Percentiles rank a stretch among this genome's conserved stretches.
Conservation (phyloP, 2,888 invertebrate genomes). For the Spisula solida region DNA sequence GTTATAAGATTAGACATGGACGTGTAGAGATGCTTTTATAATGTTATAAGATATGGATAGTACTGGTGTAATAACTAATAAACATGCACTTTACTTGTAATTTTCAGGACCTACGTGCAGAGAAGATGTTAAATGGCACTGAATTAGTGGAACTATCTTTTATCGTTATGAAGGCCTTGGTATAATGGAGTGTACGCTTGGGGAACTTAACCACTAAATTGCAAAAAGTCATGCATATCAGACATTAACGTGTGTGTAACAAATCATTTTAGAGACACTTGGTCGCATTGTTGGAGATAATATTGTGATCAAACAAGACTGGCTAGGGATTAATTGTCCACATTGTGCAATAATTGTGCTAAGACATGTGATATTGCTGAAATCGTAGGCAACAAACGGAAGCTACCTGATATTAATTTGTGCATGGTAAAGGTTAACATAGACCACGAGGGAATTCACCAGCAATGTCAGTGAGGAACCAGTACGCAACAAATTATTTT, state of each 20-base stretch:
- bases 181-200: not conserved
- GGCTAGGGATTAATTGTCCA: not conserved
- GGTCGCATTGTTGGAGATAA: not conserved
- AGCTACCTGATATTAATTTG: not conserved
- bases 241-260: not conserved
- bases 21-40: not conserved
- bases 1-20: not conserved
- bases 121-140: not conserved
- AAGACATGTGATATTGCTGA: not conserved
- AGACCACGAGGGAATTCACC: not conserved
- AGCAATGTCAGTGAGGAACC: slow-evolving; percentile 61
- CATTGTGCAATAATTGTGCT: not conserved
- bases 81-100: not conserved
- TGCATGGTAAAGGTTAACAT: not conserved
- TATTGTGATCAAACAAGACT: slow-evolving; percentile 4
- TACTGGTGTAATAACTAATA: not conserved
- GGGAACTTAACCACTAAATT: not conserved
- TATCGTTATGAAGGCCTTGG: not conserved
- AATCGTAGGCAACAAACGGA: not conserved
- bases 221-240: not conserved
- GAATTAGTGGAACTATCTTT: not conserved
- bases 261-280: not conserved
- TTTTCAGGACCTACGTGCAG: not conserved
- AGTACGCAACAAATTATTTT: slow-evolving; percentile 53
- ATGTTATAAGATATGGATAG: not conserved